Conservation (phyloP, 2,888 invertebrate species). For the Notodonta ziczac region DNA sequence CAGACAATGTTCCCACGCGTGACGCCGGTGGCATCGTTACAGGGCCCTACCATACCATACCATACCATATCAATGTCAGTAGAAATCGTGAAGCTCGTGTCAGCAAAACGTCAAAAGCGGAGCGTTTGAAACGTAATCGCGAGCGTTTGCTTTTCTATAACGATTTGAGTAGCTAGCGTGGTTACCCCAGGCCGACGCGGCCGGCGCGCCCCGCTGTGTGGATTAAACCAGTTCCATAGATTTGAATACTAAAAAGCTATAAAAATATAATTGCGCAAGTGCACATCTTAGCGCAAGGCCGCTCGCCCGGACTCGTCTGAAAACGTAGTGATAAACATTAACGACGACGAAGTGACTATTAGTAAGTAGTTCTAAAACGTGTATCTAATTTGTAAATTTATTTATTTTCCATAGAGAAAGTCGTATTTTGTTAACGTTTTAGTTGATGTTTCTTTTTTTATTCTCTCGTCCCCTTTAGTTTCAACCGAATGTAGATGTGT, state of each 20-base stretch:
- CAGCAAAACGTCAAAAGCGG: too few species aligned
- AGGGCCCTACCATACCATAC: too few species aligned
- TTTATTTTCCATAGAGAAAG: slow-evolving; percentile 84
- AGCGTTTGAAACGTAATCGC: too few species aligned
- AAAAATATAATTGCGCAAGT: slow-evolving; percentile 35
- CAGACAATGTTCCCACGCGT: slow-evolving; percentile 28
- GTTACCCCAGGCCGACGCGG: slow-evolving; percentile 21
- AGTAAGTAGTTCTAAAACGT: slow-evolving; percentile 76
- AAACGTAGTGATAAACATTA: slow-evolving; percentile 73
- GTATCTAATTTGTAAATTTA: slow-evolving; percentile 84
- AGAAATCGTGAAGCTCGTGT: too few species aligned
- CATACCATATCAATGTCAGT: too few species aligned
- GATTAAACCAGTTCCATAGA: slow-evolving; percentile 40
- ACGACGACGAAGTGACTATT: slow-evolving; percentile 77
- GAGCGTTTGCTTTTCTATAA: too few species aligned
- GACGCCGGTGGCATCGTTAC: slow-evolving; percentile 24
- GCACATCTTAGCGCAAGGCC: slow-evolving; percentile 38
- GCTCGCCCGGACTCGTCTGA: slow-evolving; percentile 59
- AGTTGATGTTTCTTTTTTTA: slow-evolving; percentile 80
- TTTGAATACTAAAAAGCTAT: slow-evolving; percentile 27
- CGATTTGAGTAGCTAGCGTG: too few species aligned
- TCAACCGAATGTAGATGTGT: slow-evolving; percentile 80
- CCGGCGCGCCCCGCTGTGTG: slow-evolving; percentile 23
- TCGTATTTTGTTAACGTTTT: slow-evolving; percentile 85
- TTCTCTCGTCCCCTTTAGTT: slow-evolving; percentile 76